Conservation (phyloP, 2,113 vertebrate species). For the Pteronura brasiliensis region DNA sequence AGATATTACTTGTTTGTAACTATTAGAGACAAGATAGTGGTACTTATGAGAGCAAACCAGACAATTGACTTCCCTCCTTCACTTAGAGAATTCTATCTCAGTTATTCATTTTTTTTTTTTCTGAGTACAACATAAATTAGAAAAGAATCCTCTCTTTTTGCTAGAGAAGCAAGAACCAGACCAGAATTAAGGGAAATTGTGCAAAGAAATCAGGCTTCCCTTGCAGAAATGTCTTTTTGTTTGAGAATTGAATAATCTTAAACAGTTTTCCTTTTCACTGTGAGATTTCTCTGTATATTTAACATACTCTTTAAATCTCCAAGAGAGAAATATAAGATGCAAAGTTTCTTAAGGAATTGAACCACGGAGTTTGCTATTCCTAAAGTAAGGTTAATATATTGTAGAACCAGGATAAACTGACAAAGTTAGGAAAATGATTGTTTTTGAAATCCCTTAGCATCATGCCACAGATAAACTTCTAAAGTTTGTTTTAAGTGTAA, state of each 20-base stretch:
- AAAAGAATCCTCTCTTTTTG: background rate
- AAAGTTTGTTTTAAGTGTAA: background rate
- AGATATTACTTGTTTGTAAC: background rate
- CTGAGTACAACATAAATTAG: background rate
- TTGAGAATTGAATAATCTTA: constrained; percentile 31
- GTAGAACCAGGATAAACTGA: background rate
- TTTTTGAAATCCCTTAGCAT: background rate
- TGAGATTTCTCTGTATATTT: background rate
- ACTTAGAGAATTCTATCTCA: background rate
- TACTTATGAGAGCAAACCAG: background rate
- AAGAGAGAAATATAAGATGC: background rate
- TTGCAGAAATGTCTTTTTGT: constrained; percentile 1
- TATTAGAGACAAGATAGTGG: background rate
- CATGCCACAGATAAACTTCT: background rate
- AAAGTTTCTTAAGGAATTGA: background rate
- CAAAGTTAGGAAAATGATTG: background rate
- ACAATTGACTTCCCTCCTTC: background rate
- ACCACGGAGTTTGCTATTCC: background rate
- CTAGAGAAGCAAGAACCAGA: background rate
- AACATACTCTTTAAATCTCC: constrained; percentile 9
- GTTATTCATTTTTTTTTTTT: background rate
- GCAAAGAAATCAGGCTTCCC: background rate
- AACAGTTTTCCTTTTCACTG: background rate
- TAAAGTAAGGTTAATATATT: background rate
- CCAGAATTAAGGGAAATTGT: background rate